Evolutionary conservation across 2,113 vertebrate genomes (phyloP), one percentile per base, ranked within the genome.

Genomic region (Erinaceus europaeus): DNA sequence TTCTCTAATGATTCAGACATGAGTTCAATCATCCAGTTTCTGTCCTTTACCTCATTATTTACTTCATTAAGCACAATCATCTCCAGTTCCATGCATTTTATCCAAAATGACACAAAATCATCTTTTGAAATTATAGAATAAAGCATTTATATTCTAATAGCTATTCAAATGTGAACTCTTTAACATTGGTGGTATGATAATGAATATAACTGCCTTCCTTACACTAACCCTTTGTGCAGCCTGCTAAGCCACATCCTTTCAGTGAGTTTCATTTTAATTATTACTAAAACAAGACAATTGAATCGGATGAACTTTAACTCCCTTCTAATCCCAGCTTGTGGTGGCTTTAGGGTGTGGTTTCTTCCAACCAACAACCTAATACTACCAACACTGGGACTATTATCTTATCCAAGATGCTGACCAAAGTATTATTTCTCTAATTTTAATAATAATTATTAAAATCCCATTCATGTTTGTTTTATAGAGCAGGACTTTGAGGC

Each of bases 211-310:
- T 65, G 12, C 4, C 18, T 65, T 38, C 62, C 5, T 38, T 38
- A 83, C 53, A 55, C 13, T n/a, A 40, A 50, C 25, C 34, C 20
- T 81, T 53, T 76, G 2, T 84, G 25, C 59, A 73, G 10, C 12
- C 1, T 36, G 34, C n/a, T 69, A 77, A 64, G 1, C 11, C 5
- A 5, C 8, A 88, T 86, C 18, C 25, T 11, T 68, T 83, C 53
- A 78, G 11, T 36, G 11, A 1, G 8, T 62, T 89, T 76, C 18
- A 79, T 79, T 90, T 85, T 29, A 3, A 0, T 91, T 50, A 75
- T 88, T 85, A 42, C 38, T 90, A 88, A 94, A 90, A 86, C 40
- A 77, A 81, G 4, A 50, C 15, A 42, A 46, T 25, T 75, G 1
- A 89, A 78, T 25, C 44, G 11, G 11, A 48, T 61, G 15, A 57